Percentiles rank a stretch among this genome's conserved stretches.
Evolutionary conservation across 2,888 invertebrate genomes (phyloP).

Genomic region (Drosophila putrida): DNA sequence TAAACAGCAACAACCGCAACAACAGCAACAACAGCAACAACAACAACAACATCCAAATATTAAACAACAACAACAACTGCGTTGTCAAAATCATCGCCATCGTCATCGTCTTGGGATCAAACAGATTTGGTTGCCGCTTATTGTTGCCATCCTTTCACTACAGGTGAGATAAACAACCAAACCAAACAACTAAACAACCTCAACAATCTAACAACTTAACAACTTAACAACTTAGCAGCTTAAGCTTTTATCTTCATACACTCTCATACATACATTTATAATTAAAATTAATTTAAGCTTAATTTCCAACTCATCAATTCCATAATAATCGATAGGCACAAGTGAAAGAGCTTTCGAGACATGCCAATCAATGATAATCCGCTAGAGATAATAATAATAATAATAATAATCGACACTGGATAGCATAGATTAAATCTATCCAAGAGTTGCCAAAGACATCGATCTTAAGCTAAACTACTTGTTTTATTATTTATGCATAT

Average conservation of each 20-base stretch:
- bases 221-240: slow-evolving; percentile 29
- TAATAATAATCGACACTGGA: not conserved
- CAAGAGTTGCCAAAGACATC: too few relatives aligned
- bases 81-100: slow-evolving; percentile 45
- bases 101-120: slow-evolving; percentile 78
- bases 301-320: slow-evolving; percentile 17
- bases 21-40: slow-evolving; percentile 19
- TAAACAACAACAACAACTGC: slow-evolving; percentile 42
- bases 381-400: not conserved
- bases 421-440: not conserved
- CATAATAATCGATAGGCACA: slow-evolving; percentile 47
- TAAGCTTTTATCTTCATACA: slow-evolving; percentile 14
- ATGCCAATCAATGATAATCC: not conserved
- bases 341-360: slow-evolving; percentile 44
- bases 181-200: slow-evolving; percentile 4
- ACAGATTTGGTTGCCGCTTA: slow-evolving; percentile 83
- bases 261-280: slow-evolving; percentile 25
- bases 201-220: slow-evolving; percentile 5
- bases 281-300: slow-evolving; percentile 57
- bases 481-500: too few relatives aligned
- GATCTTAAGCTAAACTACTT: too few relatives aligned
- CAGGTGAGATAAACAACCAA: slow-evolving; percentile 76
- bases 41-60: slow-evolving; percentile 8
- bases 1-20: slow-evolving; percentile 13
- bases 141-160: slow-evolving; percentile 82